phyloP scores from a whole-genome alignment of 1,140 invertebrate species.

The Papilio polyxenes region DNA sequence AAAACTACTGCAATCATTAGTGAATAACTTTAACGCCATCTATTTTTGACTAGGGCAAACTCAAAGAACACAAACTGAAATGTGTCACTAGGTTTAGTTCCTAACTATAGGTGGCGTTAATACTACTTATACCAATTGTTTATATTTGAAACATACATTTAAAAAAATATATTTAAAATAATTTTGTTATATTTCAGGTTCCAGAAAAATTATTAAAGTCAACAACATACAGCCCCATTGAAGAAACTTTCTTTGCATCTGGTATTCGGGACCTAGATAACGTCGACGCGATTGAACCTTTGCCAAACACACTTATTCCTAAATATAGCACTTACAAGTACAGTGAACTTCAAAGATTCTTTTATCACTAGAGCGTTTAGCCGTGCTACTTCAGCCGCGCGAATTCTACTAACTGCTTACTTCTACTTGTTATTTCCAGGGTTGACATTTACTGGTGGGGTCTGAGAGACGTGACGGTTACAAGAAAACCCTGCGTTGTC shows the following conservation, averaged over 20 bases:
- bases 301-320: slow-evolving; percentile 58
- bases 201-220: slow-evolving; percentile 60
- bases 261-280: slow-evolving; percentile 43
- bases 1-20: neutral
- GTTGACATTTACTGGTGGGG: slow-evolving; percentile 85
- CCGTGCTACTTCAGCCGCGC: neutral
- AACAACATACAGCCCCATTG: slow-evolving; percentile 51
- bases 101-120: neutral
- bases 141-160: neutral
- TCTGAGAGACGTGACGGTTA: slow-evolving; percentile 80
- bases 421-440: slow-evolving; percentile 52
- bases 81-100: neutral
- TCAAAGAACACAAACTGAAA: neutral
- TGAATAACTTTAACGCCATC: slow-evolving; percentile 38
- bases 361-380: neutral
- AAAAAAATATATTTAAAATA: slow-evolving; percentile 10
- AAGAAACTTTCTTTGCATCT: slow-evolving; percentile 47
- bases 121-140: neutral
- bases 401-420: neutral
- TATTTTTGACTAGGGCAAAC: neutral
- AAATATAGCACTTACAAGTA: slow-evolving; percentile 79
- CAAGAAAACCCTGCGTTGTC: slow-evolving; percentile 80
- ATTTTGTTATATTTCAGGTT: slow-evolving; percentile 46
- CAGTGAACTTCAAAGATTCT: slow-evolving; percentile 15
- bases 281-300: slow-evolving; percentile 44